phyloP scores from a whole-genome alignment of 2,113 vertebrate species.

The Etheostoma cragini region DNA sequence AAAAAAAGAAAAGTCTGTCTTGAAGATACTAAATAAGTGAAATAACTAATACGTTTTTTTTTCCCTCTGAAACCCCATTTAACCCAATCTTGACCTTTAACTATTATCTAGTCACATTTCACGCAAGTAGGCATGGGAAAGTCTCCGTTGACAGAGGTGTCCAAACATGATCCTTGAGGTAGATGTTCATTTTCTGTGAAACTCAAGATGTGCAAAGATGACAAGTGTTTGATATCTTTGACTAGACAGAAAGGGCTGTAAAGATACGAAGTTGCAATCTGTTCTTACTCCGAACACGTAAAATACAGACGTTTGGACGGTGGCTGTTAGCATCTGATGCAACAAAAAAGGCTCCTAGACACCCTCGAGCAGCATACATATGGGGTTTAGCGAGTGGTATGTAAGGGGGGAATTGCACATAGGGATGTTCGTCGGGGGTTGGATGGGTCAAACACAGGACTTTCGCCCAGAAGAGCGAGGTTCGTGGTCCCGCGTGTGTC shows the following conservation, averaged over 20 bases:
- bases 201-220: neutral
- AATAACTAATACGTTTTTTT: neutral
- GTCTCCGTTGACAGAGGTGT: neutral
- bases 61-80: neutral
- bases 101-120: neutral
- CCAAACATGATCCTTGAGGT: slow-evolving; percentile 1
- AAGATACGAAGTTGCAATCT: neutral
- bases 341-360: no score
- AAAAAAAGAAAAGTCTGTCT: no score
- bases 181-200: slow-evolving; percentile 1
- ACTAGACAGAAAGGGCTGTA: neutral
- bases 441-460: no score
- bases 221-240: neutral
- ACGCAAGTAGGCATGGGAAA: neutral
- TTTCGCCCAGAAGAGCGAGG: no score
- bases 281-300: no score
- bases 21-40: neutral
- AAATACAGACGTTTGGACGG: no score
- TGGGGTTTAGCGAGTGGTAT: no score
- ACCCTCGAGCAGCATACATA: no score
- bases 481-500: no score
- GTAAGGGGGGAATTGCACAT: no score
- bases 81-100: neutral
- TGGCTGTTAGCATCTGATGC: no score
- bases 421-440: no score